Base-by-base conservation (phyloP, 2,888 invertebrate species). In the Orchesellides sinensis region DNA sequence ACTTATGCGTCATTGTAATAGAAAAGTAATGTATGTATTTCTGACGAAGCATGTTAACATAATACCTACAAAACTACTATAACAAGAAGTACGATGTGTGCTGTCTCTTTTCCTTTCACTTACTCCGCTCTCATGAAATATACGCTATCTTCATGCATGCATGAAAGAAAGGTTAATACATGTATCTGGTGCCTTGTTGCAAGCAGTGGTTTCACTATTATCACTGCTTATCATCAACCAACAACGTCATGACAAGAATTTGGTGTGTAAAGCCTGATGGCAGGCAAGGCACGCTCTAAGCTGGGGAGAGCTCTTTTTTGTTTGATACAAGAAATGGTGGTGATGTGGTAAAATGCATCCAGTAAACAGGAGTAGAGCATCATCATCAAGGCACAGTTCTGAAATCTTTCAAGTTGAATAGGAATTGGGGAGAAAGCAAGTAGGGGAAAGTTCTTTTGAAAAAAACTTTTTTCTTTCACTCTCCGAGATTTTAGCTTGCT, bases 401-500 rank as follows among this genome's bases (percentile, higher is more conserved):
- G 59, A 77, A 77, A 77, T 77, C 77, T 77, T 68, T 77, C 68
- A 77, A 77, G 77, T 68, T 77, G 77, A 77, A 77, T 77, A 77
- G 77, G 47, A 77, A 77, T 77, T 77, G 77, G 77, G 77, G 68
- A 77, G 77, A 77, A 77, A 77, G 77, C 77, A 77, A 77, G 77
- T 68, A 68, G 77, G 77, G 77, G 77, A 77, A 77, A 77, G 77
- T 77, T 68, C 77, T 77, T 77, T 77, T 77, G 77, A 77, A 70
- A 83, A 72, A 72, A 72, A 56, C 35, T 74, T 74, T 77, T 72
- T 83, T 66, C 69, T 75, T 56, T 78, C 75, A 70, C 52, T 72
- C 78, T 56, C 78, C 65, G 54, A 78, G 83, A 77, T 83, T 83
- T 83, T 68, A 75, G 74, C 81, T 72, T 59, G 68, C 81, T 82